Evolutionary conservation across 2,113 vertebrate genomes (phyloP).

Genomic region (Menidia beryllina): DNA sequence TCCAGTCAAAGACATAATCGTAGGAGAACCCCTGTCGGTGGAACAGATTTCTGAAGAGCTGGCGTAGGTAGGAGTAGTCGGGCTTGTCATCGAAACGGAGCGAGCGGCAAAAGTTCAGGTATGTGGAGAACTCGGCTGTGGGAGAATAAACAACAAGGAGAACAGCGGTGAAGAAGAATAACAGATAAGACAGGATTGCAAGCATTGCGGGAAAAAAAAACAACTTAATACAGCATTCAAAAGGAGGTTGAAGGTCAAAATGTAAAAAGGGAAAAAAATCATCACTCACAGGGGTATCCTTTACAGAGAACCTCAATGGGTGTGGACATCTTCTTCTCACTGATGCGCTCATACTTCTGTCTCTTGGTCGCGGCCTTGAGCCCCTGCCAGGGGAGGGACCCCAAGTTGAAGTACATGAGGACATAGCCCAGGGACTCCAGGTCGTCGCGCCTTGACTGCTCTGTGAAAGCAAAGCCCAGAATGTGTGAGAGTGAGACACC

Average conservation of each 20-base stretch:
- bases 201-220: conserved; percentile 1
- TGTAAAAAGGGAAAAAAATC: neutral
- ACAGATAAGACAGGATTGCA: neutral
- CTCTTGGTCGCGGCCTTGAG: conserved; percentile 98
- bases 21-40: conserved; percentile 98
- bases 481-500: neutral
- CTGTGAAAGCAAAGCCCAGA: conserved; percentile 71
- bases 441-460: conserved; percentile 96
- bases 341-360: conserved; percentile 98
- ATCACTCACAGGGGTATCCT: conserved; percentile 95
- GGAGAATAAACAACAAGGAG: neutral
- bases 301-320: conserved; percentile 98
- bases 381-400: conserved; percentile 97
- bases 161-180: neutral
- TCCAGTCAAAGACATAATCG: conserved; percentile 98
- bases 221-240: neutral
- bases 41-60: conserved; percentile 98
- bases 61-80: conserved; percentile 95
- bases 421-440: conserved; percentile 96
- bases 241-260: neutral
- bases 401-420: conserved; percentile 99
- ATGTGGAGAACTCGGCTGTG: conserved; percentile 95
- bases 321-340: conserved; percentile 99
- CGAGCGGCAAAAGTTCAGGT: conserved; percentile 98
- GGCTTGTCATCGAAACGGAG: conserved; percentile 98